A percentile compares a stretch with the other conserved stretches of the same genome.
phyloP scores from a whole-genome alignment of 1,140 invertebrate species.

The Rhopalosiphum padi region DNA sequence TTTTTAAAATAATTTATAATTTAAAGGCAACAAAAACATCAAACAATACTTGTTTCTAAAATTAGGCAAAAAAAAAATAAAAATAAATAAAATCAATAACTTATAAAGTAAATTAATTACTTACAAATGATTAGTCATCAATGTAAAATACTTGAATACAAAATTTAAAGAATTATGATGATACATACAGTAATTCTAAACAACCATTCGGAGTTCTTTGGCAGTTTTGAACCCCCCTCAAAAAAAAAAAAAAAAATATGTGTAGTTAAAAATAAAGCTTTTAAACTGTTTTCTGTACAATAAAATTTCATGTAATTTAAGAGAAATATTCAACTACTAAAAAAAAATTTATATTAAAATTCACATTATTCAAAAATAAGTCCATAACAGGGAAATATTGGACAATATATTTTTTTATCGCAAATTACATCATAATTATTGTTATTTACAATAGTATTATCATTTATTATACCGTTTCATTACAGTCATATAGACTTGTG shows the following conservation, averaged over 20 bases:
- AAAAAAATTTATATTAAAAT: constrained; percentile 50
- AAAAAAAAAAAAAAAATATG: background rate
- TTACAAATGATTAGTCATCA: constrained; percentile 38
- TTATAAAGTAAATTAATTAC: constrained; percentile 43
- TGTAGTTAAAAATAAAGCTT: constrained; percentile 25
- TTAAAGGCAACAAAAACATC: constrained; percentile 53
- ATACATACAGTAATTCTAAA: constrained; percentile 37
- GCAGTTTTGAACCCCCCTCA: background rate
- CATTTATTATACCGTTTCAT: background rate
- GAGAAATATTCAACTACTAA: constrained; percentile 35
- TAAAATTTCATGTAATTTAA: constrained; percentile 38
- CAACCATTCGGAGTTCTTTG: constrained; percentile 52
- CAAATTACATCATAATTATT: background rate
- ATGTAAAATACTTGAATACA: constrained; percentile 39
- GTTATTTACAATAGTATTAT: constrained; percentile 34
- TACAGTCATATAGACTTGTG: constrained; percentile 19
- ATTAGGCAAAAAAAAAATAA: constrained; percentile 48
- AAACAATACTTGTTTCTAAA: constrained; percentile 55
- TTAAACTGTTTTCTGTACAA: constrained; percentile 40
- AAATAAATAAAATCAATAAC: background rate
- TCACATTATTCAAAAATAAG: constrained; percentile 52
- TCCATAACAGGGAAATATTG: constrained; percentile 46
- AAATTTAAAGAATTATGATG: constrained; percentile 26
- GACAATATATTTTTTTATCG: background rate
- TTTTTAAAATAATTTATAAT: constrained; percentile 55